Conservation (phyloP, 2,797 vertebrate species). For the Gallirallus australis region DNA sequence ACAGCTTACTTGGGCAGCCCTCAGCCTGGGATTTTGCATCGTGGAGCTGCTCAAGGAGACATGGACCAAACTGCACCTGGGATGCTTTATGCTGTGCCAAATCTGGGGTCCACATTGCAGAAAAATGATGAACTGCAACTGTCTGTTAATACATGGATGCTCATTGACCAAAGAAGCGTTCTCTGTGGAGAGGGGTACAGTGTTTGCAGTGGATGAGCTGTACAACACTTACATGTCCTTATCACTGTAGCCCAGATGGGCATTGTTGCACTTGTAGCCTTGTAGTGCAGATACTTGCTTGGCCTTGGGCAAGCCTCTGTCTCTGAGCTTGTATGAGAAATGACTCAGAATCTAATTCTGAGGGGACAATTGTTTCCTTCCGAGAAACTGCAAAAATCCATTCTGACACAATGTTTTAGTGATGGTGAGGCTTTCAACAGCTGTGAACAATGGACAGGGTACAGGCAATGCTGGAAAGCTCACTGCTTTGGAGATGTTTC, state of each 20-base stretch:
- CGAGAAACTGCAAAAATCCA: neutral
- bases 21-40: neutral
- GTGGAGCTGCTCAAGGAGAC: neutral
- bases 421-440: neutral
- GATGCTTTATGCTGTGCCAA: neutral
- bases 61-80: neutral
- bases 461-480: neutral
- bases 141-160: neutral
- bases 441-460: neutral
- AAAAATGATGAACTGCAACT: neutral
- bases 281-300: accelerated
- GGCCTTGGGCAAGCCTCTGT: neutral
- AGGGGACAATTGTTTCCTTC: neutral
- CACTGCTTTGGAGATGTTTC: neutral
- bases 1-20: accelerated
- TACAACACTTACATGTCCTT: accelerated
- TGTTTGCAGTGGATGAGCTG: neutral
- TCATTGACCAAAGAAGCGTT: neutral
- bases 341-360: neutral
- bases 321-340: neutral
- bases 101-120: neutral
- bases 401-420: neutral
- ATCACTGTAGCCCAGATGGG: accelerated
- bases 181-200: accelerated
- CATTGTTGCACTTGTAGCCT: neutral